Evolutionary conservation across 2,113 vertebrate species (phyloP), one percentile per base, ranked within the genome.

Genomic region (Poicephalus gulielmi): DNA sequence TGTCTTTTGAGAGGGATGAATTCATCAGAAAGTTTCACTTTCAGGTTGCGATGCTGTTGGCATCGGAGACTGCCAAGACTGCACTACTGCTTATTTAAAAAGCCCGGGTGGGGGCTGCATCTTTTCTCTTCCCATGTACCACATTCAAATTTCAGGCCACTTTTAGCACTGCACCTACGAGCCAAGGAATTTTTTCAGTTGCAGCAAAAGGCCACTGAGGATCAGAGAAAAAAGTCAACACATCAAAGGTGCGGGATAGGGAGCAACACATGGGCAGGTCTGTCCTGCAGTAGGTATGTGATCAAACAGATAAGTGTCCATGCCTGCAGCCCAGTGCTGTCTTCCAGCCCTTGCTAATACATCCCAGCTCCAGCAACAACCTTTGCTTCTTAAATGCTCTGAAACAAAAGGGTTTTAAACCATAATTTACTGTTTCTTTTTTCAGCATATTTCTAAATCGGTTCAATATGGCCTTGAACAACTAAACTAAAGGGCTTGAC

Each of bases 401-500:
- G 77, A 97, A 97, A 96, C 92, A 88, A 94, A 87, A 93, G 71
- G 53, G 41, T 43, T 96, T 96, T 18, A 94, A 97, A 78, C 67
- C 9, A 1, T 94, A 93, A 97, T 96, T 97, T 81, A 94, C 91
- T 95, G 85, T 93, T 94, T n/a, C 63, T 52, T 82, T 88, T 83
- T 69, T 41, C 4, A 23, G 79, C 84, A 2, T 96, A 62, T 91
- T 94, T 96, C 92, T 96, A 96, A 97, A 97, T 97, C 35, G 17
- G 76, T 97, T 97, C 96, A 97, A 85, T 88, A 97, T 97, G 96
- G 94, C 71, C 86, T 80, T 1, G 18, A 87, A 86, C 84, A 28
- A 7, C 89, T 78, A 50, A 80, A 79, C 49, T 90, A 11, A 84
- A 96, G 87, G 4, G 80, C 66, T 97, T 94, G 94, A 97, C 85